A percentile compares a stretch with the other conserved stretches of the same genome.
These are phyloP conservation scores for Caenorhabditis sp. DNA, from an alignment of 2,888 invertebrate genomes.

Conservation along the genomic window DNA sequence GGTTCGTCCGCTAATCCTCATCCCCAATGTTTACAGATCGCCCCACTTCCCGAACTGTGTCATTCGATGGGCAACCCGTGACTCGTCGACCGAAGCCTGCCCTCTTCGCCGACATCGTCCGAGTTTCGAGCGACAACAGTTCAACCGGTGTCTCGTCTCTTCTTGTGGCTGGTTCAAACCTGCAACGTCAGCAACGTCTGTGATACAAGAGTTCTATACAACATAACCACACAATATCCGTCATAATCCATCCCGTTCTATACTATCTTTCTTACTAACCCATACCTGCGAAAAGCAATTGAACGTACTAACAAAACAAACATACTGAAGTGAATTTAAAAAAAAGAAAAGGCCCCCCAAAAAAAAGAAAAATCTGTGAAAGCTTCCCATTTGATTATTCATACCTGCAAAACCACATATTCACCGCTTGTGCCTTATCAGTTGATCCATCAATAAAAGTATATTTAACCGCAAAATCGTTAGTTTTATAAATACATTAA, in stretches of 20 bases:
- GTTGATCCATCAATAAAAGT: background rate
- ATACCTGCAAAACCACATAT: background rate
- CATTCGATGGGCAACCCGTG: constrained; percentile 35
- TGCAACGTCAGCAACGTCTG: constrained; percentile 60
- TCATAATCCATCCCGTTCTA: constrained; percentile 6
- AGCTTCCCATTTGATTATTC: constrained; percentile 8
- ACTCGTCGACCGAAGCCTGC: constrained; percentile 22
- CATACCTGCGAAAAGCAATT: constrained; percentile 1
- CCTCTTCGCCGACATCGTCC: constrained; percentile 21
- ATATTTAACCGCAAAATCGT: constrained; percentile 5
- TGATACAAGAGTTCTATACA: constrained; percentile 37
- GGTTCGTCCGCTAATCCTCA: background rate
- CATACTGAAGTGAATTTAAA: constrained; percentile 22
- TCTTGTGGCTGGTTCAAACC: constrained; percentile 36
- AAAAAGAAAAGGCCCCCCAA: constrained; percentile 8
- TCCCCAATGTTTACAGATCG: constrained; percentile 13
- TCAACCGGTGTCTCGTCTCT: constrained; percentile 28
- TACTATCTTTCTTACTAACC: background rate
- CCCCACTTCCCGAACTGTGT: constrained; percentile 26
- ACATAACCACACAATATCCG: background rate
- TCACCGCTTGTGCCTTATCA: constrained; percentile 57
- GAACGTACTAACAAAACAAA: background rate
- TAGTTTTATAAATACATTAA: no score
- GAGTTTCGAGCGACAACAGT: constrained; percentile 21
- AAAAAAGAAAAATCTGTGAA: constrained; percentile 15